These are phyloP conservation scores for Rhopalosiphum maidis DNA, from an alignment of 1,140 invertebrate genomes.

Conservation along the genomic window DNA sequence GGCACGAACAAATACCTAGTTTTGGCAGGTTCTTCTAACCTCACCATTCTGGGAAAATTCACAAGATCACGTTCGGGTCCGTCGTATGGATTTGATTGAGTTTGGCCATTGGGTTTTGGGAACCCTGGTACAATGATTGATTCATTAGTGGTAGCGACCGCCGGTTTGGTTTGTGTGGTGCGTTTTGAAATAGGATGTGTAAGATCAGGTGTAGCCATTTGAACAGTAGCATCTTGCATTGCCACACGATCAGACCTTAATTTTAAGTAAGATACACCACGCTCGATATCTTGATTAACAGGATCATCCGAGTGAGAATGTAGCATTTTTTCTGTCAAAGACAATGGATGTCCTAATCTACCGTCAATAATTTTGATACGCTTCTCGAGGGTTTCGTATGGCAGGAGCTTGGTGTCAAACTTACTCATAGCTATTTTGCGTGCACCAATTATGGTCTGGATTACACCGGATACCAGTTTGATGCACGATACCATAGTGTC, in stretches of 20 bases:
- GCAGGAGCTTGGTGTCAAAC: conserved; percentile 85
- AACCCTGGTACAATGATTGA: conserved; percentile 53
- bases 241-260: conserved; percentile 96
- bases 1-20: conserved; percentile 88
- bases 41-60: conserved; percentile 74
- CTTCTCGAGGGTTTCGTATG: conserved; percentile 88
- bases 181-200: conserved; percentile 66
- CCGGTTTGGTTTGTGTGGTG: conserved; percentile 39
- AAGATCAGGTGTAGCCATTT: conserved; percentile 99
- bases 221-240: conserved; percentile 99
- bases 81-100: conserved; percentile 58
- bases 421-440: conserved; percentile 93
- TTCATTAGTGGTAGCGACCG: neutral
- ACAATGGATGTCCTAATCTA: conserved; percentile 89
- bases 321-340: conserved; percentile 95
- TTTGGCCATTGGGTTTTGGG: conserved; percentile 32
- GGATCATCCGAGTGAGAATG: conserved; percentile 98
- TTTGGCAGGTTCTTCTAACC: conserved; percentile 72
- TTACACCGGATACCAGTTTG: conserved; percentile 64
- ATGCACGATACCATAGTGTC: conserved; percentile 26
- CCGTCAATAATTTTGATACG: conserved; percentile 88
- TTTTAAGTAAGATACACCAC: conserved; percentile 86
- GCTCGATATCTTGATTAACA: conserved; percentile 78
- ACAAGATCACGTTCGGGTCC: conserved; percentile 67
- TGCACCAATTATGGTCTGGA: conserved; percentile 73